Evolutionary conservation across 2,797 vertebrate species (phyloP).

Genomic region (Enteromius mattozi): DNA sequence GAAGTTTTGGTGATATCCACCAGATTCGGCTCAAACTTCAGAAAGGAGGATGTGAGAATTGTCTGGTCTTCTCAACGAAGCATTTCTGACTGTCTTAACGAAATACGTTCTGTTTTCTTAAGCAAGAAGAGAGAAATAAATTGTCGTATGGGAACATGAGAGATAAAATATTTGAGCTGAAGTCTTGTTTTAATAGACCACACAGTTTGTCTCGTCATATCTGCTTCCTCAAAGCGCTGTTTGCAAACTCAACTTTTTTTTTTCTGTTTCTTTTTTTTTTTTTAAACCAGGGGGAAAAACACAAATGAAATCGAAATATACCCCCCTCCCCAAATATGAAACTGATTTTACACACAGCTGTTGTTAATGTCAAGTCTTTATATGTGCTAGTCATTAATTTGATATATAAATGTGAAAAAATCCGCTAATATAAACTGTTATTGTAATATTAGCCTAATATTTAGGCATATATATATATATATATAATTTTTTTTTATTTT

Average conservation of each 20-base stretch:
- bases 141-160: background rate
- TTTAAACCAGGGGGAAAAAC: background rate
- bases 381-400: background rate
- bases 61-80: background rate
- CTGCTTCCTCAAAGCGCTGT: background rate
- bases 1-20: background rate
- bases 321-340: no score
- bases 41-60: background rate
- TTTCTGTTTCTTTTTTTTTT: background rate
- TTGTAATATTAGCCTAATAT: background rate
- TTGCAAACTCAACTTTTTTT: background rate
- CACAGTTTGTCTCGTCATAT: background rate
- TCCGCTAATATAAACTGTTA: background rate
- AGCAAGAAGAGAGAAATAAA: background rate
- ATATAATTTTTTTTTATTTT: no score
- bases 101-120: background rate
- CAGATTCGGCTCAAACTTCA: slow-evolving; percentile 7
- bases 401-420: background rate
- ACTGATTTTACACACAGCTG: background rate
- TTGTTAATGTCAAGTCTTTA: background rate
- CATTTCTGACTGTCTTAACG: background rate
- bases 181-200: background rate
- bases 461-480: background rate
- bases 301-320: background rate
- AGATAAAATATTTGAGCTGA: background rate